phyloP scores from a whole-genome alignment of 2,797 vertebrate species.

The Salmo trutta region DNA sequence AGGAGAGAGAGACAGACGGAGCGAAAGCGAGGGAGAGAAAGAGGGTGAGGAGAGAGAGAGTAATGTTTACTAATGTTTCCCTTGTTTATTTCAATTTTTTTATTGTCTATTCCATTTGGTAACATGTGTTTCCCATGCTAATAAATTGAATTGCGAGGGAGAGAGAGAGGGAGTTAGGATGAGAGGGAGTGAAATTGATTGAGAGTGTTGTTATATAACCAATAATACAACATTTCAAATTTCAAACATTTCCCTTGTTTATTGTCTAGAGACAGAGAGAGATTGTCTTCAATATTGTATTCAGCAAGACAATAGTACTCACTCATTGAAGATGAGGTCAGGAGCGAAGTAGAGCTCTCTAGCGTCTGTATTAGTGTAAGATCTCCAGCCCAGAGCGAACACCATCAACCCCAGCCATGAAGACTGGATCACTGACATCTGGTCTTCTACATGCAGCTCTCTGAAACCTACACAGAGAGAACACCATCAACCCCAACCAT shows the following conservation, averaged over 20 bases:
- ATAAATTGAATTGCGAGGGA: background rate
- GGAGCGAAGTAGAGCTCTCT: conserved; percentile 95
- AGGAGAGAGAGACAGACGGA: conserved; percentile 19
- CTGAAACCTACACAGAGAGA: no score
- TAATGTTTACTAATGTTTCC: no score
- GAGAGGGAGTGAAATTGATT: no score
- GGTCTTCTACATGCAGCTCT: conserved; percentile 90
- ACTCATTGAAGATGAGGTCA: conserved; percentile 97
- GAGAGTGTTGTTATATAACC: background rate
- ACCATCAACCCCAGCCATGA: conserved; percentile 98
- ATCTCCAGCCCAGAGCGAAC: conserved; percentile 93
- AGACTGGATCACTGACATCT: conserved; percentile 94
- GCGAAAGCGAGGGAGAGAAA: background rate
- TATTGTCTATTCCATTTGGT: no score
- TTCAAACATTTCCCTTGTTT: conserved; percentile 4
- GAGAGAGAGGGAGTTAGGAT: background rate
- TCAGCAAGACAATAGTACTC: conserved; percentile 61
- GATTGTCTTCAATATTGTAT: conserved; percentile 39
- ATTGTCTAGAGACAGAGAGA: background rate
- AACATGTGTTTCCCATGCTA: conserved; percentile 41
- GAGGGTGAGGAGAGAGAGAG: conserved; percentile 38
- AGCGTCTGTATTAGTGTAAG: conserved; percentile 90
- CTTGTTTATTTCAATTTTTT: no score
- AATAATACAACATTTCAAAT: background rate
- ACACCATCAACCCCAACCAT: no score